Percentiles rank a stretch among this genome's conserved stretches.
These are phyloP conservation scores for Saccopteryx leptura DNA, from an alignment of 2,113 vertebrate species.

Conservation along the genomic window DNA sequence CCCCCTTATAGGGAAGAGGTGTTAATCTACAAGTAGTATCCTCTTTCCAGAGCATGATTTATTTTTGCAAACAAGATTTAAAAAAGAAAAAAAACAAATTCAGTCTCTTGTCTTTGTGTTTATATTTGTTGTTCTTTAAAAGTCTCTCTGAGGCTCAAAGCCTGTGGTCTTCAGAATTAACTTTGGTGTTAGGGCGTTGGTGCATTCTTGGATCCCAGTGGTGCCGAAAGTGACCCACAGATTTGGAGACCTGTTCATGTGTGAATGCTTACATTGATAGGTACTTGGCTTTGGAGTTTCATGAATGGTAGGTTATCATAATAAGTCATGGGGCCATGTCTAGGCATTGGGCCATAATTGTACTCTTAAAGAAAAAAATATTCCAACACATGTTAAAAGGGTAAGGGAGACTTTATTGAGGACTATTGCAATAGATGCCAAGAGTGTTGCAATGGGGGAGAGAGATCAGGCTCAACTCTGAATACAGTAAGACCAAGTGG, in stretches of 20 bases:
- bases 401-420: background rate
- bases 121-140: background rate
- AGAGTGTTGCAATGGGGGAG: background rate
- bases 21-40: background rate
- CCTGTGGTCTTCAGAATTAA: background rate
- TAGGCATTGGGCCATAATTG: background rate
- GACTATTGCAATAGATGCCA: background rate
- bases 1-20: background rate
- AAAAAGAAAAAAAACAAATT: background rate
- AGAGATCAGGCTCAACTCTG: background rate
- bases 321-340: background rate
- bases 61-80: background rate
- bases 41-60: background rate
- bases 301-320: background rate
- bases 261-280: background rate
- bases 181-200: background rate
- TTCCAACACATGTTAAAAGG: background rate
- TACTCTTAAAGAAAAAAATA: background rate
- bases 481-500: background rate
- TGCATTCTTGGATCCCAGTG: background rate
- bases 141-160: background rate
- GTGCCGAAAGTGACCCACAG: background rate
- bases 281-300: background rate
- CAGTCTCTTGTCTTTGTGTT: background rate
- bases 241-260: background rate